Evolutionary conservation across 1,140 invertebrate genomes (phyloP), one percentile per base, ranked within the genome.

Genomic region (Drosophila lacteicornis): DNA sequence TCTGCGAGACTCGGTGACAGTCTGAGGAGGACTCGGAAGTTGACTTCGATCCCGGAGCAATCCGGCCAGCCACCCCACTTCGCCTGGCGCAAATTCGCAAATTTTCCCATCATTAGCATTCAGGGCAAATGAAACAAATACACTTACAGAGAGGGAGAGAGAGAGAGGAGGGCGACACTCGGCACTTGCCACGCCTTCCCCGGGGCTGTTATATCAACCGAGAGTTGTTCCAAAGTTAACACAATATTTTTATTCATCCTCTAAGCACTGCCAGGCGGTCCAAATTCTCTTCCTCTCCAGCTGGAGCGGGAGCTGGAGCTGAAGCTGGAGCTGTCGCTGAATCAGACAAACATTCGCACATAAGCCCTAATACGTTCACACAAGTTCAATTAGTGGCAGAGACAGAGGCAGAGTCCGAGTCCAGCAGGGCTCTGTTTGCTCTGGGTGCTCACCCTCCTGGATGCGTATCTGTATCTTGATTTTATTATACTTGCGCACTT

Each of bases 31-130:
- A 68, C 43, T 45, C 56, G 27, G 49, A 55, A 58, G 19, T 43
- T 38, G 66, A 60, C 56, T 78, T 79, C 78, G 62, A 66, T 82
- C 56, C 66, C 6, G 50, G 6, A 50, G 15, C 19, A 22, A 22
- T 22, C 19, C 19, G 19, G 19, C 19, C 19, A 22, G 19, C 62
- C 56, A 51, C 47, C 71, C 71, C 74, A 55, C 45, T 38, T 27
- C 22, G 77, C 62, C 69, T 84, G 80, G 65, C 67, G 73, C 75
- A 90, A 87, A 90, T 90, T 90, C 86, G 75, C 85, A 90, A 90
- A 90, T 90, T 90, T 90, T 90, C 85, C 85, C 85, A 90, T 90
- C 85, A 90, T 90, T 90, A 90, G 85, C 86, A 90, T 90, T 90
- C 85, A 90, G 79, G 76, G 86, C 85, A 90, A 74, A 90, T 90